Evolutionary conservation across 2,797 vertebrate species (phyloP), one percentile per base, ranked within the genome.

Genomic region (Enteromius unitaeniatus): DNA sequence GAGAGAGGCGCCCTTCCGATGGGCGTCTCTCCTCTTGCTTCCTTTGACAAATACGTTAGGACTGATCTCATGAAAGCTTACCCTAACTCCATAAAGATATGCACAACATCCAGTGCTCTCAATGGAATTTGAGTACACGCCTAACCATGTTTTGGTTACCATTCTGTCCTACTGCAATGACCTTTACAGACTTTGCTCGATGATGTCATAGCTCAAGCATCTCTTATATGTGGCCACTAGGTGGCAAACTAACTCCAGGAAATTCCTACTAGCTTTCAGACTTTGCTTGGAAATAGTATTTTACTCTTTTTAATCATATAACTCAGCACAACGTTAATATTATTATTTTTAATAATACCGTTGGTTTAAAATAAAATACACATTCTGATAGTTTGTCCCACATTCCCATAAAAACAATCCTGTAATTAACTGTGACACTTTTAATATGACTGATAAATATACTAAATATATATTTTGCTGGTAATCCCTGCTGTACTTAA

Each of bases 1-100:
- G 40, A 84, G 76, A 88, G 84, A 86, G 84, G 79, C 89, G 85
- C 88, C 87, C 88, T 87, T 88, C 89, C 87, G 85, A 84, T 84
- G 85, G 89, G 85, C 67, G 87, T 64, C 73, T 77, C 83, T 69
- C 60, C 37, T 60, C 26, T 86, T 28, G 13, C 69, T 68, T 85
- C 81, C 78, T 83, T 42, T 53, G 70, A 79, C 53, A 68, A 81
- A 72, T 49, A 78, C 21, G 77, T 62, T 79, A 55, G 58, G n/a
- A 31, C 26, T 78, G 79, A 26, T 64, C 15, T 76, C 49, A 60
- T 53, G n/a, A 65, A 45, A 34, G 23, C 37, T 55, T 51, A 83
- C 40, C 28, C 42, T 19, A 45, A n/a, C 58, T 26, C 21, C 31
- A 47, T 8, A 14, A 14, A 72, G 23, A 40, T 31, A 4, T 14